These are phyloP conservation scores for Neopipo cinnamomea DNA, from an alignment of 2,113 vertebrate genomes.

Conservation along the genomic window DNA sequence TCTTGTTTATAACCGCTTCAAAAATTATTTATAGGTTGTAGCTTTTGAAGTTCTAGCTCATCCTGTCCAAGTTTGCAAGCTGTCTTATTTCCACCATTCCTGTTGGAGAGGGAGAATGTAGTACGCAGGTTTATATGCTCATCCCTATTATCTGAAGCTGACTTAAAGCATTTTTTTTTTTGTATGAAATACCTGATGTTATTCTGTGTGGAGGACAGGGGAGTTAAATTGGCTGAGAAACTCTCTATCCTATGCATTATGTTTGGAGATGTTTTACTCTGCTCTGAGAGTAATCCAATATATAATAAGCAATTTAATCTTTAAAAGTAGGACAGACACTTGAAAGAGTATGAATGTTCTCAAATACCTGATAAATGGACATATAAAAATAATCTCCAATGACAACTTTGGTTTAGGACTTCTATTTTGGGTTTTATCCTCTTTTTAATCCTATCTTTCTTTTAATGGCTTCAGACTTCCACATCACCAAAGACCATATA, in stretches of 20 bases:
- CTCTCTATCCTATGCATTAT: accelerated
- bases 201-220: accelerated
- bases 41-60: neutral
- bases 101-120: neutral
- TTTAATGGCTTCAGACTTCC: neutral
- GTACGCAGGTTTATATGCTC: neutral
- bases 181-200: neutral
- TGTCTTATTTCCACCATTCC: neutral
- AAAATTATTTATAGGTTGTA: neutral
- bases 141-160: neutral
- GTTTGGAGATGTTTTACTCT: neutral
- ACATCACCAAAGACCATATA: neutral
- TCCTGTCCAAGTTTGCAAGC: neutral
- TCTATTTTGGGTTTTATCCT: neutral
- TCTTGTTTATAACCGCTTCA: neutral
- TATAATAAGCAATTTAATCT: neutral
- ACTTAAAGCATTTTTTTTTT: neutral
- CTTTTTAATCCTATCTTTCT: neutral
- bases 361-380: neutral
- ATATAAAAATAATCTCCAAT: neutral
- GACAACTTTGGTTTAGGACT: neutral
- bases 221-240: neutral
- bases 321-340: neutral
- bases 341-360: neutral
- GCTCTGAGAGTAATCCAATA: neutral